Conservation (phyloP, 92 coral and sea anemone genomes). For the Epizoanthus scotinus region DNA sequence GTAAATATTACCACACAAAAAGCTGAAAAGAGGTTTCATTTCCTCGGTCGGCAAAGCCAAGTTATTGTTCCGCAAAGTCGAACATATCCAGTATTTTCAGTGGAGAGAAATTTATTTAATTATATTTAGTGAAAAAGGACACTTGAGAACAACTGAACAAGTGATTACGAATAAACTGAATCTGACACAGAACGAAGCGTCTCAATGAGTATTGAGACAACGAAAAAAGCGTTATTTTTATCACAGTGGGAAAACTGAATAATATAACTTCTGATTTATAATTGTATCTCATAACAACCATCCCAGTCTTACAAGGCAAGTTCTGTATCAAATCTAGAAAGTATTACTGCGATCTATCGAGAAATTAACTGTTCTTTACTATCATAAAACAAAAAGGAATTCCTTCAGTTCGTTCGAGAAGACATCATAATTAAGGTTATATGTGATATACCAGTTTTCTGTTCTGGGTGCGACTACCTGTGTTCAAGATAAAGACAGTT, state of each 20-base stretch:
- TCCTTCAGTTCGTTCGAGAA: background rate
- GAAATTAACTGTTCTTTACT: background rate
- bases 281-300: background rate
- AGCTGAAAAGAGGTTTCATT: slow-evolving; percentile 22
- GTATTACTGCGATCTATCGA: too few relatives aligned
- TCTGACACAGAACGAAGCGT: background rate
- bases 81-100: slow-evolving; percentile 4
- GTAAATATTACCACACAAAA: slow-evolving; percentile 24
- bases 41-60: slow-evolving; percentile 12
- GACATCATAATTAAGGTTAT: background rate
- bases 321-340: too few relatives aligned
- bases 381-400: background rate
- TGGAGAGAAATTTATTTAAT: slow-evolving; percentile 1
- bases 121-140: slow-evolving; percentile 15
- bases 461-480: slow-evolving; percentile 15
- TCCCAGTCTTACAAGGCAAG: too few relatives aligned
- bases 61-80: slow-evolving; percentile 9
- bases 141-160: background rate
- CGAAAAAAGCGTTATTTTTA: slow-evolving; percentile 16
- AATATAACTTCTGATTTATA: slow-evolving; percentile 16
- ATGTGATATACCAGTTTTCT: background rate
- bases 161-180: slow-evolving; percentile 11
- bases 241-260: slow-evolving; percentile 21
- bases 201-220: slow-evolving; percentile 23
- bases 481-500: background rate